Evolutionary conservation across 2,888 invertebrate genomes (phyloP), one percentile per base, ranked within the genome.

Genomic region (Junonia oenone): DNA sequence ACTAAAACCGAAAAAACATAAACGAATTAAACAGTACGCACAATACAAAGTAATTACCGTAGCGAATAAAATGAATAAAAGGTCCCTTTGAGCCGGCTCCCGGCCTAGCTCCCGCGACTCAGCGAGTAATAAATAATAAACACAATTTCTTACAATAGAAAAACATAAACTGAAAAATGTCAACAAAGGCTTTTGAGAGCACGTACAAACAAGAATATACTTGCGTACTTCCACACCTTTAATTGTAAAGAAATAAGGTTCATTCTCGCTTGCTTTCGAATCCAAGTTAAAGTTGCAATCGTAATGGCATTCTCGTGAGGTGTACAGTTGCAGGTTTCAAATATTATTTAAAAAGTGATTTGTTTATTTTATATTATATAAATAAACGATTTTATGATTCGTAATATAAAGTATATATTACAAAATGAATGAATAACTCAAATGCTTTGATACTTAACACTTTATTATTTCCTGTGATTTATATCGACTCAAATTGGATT

Each of bases 101-200:
- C 51, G 43, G 47, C 27, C 29, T 48, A 45, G 51, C 52, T 47
- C 50, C 51, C 55, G 55, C 53, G 55, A 51, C 55, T 54, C 51
- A 43, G 35, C 53, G 35, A 48, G 63, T 66, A 64, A 67, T 68
- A 67, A 68, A 68, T 66, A 69, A 69, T 72, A 72, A 73, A 72
- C 66, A 72, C 66, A 66, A 68, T 67, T 67, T 67, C 69, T 68
- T 73, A 78, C 78, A 80, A 78, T 79, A 76, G 78, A 72, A 78
- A 75, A 79, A 75, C 73, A 78, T 77, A 73, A 79, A 73, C 65
- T 66, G 66, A 67, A 73, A 77, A 77, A 80, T 76, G 76, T 80
- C 79, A 81, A 78, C 78, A 78, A 73, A 72, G 58, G 59, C 63
- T 49, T 64, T 57, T 54, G 55, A 56, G 59, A 64, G 68, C 67